These are phyloP conservation scores for Rhombomys opimus DNA, from an alignment of 2,113 vertebrate genomes.

Conservation along the genomic window DNA sequence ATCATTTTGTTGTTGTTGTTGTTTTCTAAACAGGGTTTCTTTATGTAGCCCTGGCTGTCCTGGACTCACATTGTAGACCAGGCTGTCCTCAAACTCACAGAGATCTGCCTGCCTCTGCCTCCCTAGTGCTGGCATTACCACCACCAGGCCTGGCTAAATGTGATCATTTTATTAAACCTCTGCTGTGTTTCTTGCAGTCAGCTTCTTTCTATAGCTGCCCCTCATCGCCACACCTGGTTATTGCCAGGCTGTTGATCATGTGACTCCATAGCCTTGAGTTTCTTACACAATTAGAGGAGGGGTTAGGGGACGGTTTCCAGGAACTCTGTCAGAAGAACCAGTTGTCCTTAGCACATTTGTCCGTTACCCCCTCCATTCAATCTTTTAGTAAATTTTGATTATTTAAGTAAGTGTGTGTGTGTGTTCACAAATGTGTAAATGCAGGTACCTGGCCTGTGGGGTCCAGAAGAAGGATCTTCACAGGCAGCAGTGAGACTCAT, in stretches of 20 bases:
- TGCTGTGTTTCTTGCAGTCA: background rate
- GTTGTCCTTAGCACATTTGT: background rate
- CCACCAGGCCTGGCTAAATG: too few relatives aligned
- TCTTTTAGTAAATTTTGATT: background rate
- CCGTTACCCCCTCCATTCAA: background rate
- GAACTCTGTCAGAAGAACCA: background rate
- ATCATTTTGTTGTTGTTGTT: background rate
- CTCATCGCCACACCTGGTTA: background rate
- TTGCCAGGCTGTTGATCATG: background rate
- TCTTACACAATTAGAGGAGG: background rate
- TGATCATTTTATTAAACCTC: background rate
- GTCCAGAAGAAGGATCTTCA: background rate
- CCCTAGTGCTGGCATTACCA: too few relatives aligned
- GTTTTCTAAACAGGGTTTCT: too few relatives aligned
- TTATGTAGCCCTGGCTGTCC: too few relatives aligned
- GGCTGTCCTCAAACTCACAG: too few relatives aligned
- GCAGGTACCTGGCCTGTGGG: background rate
- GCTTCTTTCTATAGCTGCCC: background rate
- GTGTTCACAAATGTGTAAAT: background rate
- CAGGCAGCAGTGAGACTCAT: background rate
- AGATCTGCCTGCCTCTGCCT: too few relatives aligned
- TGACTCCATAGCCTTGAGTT: background rate
- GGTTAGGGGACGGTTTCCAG: background rate
- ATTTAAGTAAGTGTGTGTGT: background rate
- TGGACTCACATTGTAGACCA: too few relatives aligned